Evolutionary conservation across 92 coral and sea anemone species (phyloP).

Genomic region (Nematostella vectensis): DNA sequence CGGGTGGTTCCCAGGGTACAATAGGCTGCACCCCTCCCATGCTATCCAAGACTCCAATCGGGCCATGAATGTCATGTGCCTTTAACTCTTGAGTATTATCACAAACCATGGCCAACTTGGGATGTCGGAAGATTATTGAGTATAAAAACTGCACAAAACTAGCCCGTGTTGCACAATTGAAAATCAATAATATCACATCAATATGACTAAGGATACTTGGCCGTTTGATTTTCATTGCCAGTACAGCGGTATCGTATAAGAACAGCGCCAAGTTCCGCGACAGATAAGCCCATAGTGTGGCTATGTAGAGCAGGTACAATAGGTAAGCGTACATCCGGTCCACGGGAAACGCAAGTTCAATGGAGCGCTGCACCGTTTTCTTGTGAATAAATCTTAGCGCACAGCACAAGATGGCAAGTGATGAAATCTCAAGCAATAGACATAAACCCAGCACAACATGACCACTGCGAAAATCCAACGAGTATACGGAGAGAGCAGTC

Average conservation of each 20-base stretch:
- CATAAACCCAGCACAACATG: slow-evolving; percentile 34
- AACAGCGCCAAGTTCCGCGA: slow-evolving; percentile 44
- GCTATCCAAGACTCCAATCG: slow-evolving; percentile 27
- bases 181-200: slow-evolving; percentile 21
- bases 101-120: slow-evolving; percentile 49
- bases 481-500: slow-evolving; percentile 8
- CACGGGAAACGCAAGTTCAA: slow-evolving; percentile 13
- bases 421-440: slow-evolving; percentile 21
- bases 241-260: slow-evolving; percentile 41
- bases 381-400: slow-evolving; percentile 57
- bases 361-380: slow-evolving; percentile 35
- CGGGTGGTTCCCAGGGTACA: slow-evolving; percentile 17
- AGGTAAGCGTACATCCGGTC: slow-evolving; percentile 1
- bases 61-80: slow-evolving; percentile 15
- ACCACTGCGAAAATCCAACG: slow-evolving; percentile 9
- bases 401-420: slow-evolving; percentile 39
- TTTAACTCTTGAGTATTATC: slow-evolving; percentile 15
- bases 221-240: slow-evolving; percentile 30
- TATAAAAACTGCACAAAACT: slow-evolving; percentile 64
- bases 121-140: slow-evolving; percentile 48
- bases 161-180: slow-evolving; percentile 40
- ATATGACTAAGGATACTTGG: slow-evolving; percentile 17
- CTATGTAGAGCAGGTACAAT: slow-evolving; percentile 30
- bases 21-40: slow-evolving; percentile 34
- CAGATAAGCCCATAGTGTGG: slow-evolving; percentile 47